phyloP scores from a whole-genome alignment of 2,888 invertebrate genomes.

The Tetranychus truncatus region DNA sequence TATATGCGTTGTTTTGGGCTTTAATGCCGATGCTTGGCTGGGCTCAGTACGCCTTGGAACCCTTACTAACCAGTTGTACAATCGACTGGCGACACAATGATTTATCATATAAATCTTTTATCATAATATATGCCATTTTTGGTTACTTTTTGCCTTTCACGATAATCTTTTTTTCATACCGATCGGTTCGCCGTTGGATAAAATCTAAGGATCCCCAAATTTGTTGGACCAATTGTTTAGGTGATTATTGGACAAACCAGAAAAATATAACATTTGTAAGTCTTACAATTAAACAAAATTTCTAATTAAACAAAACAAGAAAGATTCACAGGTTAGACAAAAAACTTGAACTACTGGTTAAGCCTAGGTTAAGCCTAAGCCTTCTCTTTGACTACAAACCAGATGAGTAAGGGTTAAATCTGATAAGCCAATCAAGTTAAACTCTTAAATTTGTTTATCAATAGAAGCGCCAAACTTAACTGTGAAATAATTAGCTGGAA shows the following conservation, averaged over 20 bases:
- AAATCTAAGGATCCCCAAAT: conserved; percentile 21
- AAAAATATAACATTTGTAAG: conserved; percentile 25
- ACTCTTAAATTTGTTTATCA: too few relatives aligned
- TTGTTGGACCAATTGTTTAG: conserved; percentile 18
- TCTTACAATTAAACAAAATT: not conserved
- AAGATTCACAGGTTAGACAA: too few relatives aligned
- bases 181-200: conserved; percentile 13
- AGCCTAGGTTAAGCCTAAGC: too few relatives aligned
- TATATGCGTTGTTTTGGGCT: conserved; percentile 26
- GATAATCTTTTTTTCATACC: conserved; percentile 23
- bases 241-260: conserved; percentile 26
- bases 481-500: too few relatives aligned
- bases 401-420: too few relatives aligned
- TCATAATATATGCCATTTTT: conserved; percentile 27
- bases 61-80: conserved; percentile 29
- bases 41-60: conserved; percentile 29
- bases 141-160: conserved; percentile 28
- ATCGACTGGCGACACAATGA: conserved; percentile 30
- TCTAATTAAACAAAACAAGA: too few relatives aligned
- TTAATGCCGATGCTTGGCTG: conserved; percentile 25
- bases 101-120: conserved; percentile 29
- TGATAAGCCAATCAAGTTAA: too few relatives aligned
- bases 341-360: too few relatives aligned
- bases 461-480: too few relatives aligned
- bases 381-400: too few relatives aligned